Evolutionary conservation across 2,113 vertebrate genomes (phyloP), one percentile per base, ranked within the genome.

Genomic region (Pomatostomus ruficeps): DNA sequence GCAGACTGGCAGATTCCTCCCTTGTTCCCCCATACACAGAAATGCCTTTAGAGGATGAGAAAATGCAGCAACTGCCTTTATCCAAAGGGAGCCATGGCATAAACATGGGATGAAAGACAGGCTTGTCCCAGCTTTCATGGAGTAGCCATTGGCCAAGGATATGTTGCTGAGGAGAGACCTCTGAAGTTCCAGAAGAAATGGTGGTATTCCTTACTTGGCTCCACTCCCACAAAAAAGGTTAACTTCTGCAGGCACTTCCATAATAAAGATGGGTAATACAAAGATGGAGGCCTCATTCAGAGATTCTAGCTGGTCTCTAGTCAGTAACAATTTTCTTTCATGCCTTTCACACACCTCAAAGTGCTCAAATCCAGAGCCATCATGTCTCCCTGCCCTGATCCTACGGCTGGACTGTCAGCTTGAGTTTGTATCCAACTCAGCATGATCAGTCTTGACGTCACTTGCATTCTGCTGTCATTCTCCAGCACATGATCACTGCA

Each of bases 251-350:
- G 62, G 36, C 13, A 21, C 52, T 88, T 33, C 59, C 33, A 36
- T 18, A 24, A 63, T 65, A 43, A 81, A 70, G 24, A 38, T 31
- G 6, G 25, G 17, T 28, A 63, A 46, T 16, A 48, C 0, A 0
- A 55, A 89, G 35, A 58, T 28, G 45, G 24, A 84, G 49, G 33
- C 31, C 38, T 81, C 52, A 23, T 17, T 59, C 45, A 85, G 49
- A 68, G 38, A 46, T 87, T 87, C 73, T 68, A 38, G 21, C 29
- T 55, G 28, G 21, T 72, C 18, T 68, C n/a, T 65, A 38, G 14
- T 46, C 49, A 79, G 25, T 68, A 68, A 31, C 21, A 4, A 2
- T 36, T 76, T 54, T 40, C 40, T 75, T 91, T 84, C 49, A 42
- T 78, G 58, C 38, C 19, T 75, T 85, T 79, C 45, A 43, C 10